Evolutionary conservation across 2,888 invertebrate genomes (phyloP), one percentile per base, ranked within the genome.

Genomic region (Ypsolopha scabrella): DNA sequence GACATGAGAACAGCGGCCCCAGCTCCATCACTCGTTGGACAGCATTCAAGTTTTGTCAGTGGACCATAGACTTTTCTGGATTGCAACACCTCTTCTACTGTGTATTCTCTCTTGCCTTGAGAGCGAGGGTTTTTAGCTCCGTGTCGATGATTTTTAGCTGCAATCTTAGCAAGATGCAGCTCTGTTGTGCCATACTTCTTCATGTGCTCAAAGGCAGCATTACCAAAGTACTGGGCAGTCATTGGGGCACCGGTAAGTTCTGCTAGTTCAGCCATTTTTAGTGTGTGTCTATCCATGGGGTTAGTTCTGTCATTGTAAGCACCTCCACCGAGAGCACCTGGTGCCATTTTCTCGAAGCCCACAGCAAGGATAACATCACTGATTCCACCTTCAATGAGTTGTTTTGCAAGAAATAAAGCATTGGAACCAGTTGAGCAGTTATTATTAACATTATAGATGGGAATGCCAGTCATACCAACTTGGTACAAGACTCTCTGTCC

Each of bases 261-360:
- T 39, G 90, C 90, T 24, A 94, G 68, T 14, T 98, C 94, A 0
- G 91, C 88, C 95, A 99, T 95, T 57, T 93, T 87, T 56, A 92
- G 89, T 1, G 97, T 90, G 72, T 96, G 98, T 60, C 91, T 94
- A 56, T 97, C 96, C 88, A 98, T 87, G 3, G 98, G 96, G 80
- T 95, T 94, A 0, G 95, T 93, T 52, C 97, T 90, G 73, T 98
- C 97, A 49, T 87, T 72, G 76, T 92, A 94, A 77, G 92, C 93
- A 0, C 91, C 78, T 0, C 90, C 79, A 10, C 90, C 83, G 9
- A 99, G 86, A 0, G 98, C 97, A 0, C 99, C 99, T 10, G 91
- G 89, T 60, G 97, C 93, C 99, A 99, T 99, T 81, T 98, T 99
- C 72, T 99, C 99, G 75, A 99, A 99, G 6, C 99, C 99, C 36